phyloP scores from a whole-genome alignment of 1,140 invertebrate genomes.

The Magallana gigas region DNA sequence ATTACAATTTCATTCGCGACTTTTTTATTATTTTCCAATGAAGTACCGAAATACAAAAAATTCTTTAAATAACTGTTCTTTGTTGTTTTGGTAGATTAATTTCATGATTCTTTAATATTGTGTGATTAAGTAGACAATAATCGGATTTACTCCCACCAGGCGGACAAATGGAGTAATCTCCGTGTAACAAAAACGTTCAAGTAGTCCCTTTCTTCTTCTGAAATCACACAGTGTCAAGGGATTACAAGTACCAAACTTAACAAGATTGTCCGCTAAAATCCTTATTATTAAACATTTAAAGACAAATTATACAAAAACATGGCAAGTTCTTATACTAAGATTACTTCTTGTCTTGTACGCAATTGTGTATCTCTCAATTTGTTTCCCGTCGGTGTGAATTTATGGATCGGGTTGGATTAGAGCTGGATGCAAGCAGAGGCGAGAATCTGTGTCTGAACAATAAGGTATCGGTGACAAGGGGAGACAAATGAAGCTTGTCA shows the following conservation, averaged over 20 bases:
- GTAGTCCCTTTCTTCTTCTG: conserved; percentile 11
- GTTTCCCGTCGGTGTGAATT: conserved; percentile 2
- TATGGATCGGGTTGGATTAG: not conserved
- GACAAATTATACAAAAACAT: conserved; percentile 32
- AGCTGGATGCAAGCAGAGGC: not conserved
- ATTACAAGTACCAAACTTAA: not conserved
- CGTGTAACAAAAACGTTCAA: conserved; percentile 14
- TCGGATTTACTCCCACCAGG: not conserved
- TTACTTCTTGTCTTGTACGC: conserved; percentile 6
- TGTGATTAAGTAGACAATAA: conserved; percentile 17
- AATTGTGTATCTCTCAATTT: not conserved
- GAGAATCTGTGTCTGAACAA: not conserved
- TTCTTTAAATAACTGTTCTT: not conserved
- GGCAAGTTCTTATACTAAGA: not conserved
- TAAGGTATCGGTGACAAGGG: not conserved
- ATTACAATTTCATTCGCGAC: no score
- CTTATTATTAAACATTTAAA: conserved; percentile 34
- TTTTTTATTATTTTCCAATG: no score
- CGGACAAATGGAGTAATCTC: not conserved
- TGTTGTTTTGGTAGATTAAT: conserved; percentile 1
- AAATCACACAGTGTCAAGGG: conserved; percentile 9
- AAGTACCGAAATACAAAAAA: not conserved
- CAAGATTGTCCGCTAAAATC: not conserved
- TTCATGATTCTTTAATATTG: not conserved
- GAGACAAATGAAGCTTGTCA: conserved; percentile 8